These are phyloP conservation scores for Drosophila helvetica DNA, from an alignment of 2,888 invertebrate genomes.

Conservation along the genomic window DNA sequence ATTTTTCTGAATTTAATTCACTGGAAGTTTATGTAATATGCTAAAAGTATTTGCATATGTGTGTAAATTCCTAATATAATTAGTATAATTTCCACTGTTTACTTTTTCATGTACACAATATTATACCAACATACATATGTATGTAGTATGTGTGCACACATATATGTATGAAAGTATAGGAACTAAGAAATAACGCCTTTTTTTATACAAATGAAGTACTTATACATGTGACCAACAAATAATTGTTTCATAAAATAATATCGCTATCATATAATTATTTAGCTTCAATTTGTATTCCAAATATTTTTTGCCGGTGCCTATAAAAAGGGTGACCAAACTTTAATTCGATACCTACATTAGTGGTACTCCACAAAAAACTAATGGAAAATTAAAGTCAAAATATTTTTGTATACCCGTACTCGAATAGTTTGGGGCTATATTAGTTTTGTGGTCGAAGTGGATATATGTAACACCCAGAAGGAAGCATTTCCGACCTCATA, in stretches of 20 bases:
- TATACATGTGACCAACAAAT: not conserved
- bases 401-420: too few relatives aligned
- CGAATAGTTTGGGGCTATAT: too few relatives aligned
- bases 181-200: not conserved
- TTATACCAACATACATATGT: not conserved
- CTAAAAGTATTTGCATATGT: not conserved
- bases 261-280: not conserved
- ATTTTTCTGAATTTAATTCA: not conserved
- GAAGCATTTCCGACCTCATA: too few relatives aligned
- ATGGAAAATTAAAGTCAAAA: too few relatives aligned
- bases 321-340: not conserved
- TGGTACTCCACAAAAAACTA: not conserved
- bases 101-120: not conserved
- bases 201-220: not conserved
- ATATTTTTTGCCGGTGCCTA: slow-evolving; percentile 8
- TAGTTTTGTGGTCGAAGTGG: too few relatives aligned
- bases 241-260: not conserved
- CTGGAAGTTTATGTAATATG: not conserved
- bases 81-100: not conserved
- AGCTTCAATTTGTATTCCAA: not conserved
- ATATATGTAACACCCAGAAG: too few relatives aligned
- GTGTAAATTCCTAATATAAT: not conserved
- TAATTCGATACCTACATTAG: not conserved
- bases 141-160: not conserved
- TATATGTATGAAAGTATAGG: not conserved